Conservation (phyloP, 2,797 vertebrate species). For the Orestias chungarensis region DNA sequence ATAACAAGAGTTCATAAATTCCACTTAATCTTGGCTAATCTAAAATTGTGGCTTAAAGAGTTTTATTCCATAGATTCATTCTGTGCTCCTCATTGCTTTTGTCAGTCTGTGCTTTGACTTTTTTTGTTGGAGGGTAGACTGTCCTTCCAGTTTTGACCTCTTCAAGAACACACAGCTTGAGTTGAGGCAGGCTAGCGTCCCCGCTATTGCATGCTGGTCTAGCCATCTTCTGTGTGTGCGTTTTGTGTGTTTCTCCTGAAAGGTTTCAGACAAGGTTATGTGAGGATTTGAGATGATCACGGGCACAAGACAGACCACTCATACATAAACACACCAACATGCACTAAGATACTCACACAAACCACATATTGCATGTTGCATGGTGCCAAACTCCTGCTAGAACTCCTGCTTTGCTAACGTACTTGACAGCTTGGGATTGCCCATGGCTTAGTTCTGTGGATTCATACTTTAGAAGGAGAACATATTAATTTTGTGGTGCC, state of each 20-base stretch:
- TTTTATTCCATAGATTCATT: background rate
- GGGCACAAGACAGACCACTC: background rate
- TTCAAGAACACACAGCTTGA: slow-evolving; percentile 33
- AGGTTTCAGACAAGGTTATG: slow-evolving; percentile 42
- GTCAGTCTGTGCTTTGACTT: slow-evolving; percentile 9
- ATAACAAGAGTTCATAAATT: background rate
- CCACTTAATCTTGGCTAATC: background rate
- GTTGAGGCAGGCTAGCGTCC: slow-evolving; percentile 23
- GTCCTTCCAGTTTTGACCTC: slow-evolving; percentile 28
- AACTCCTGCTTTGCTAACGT: slow-evolving; percentile 12
- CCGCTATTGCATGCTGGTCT: slow-evolving; percentile 20
- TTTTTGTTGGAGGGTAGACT: slow-evolving; percentile 1
- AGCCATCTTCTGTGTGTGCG: slow-evolving; percentile 13
- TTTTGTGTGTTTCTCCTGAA: slow-evolving; percentile 9
- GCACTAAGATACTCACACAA: slow-evolving; percentile 10
- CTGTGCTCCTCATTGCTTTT: background rate
- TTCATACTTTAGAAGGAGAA: background rate
- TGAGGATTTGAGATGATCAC: slow-evolving; percentile 31
- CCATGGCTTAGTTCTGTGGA: background rate
- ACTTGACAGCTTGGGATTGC: slow-evolving; percentile 15
- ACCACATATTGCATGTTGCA: slow-evolving; percentile 14
- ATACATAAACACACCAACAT: slow-evolving; percentile 1
- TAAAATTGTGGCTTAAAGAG: background rate
- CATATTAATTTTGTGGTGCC: background rate
- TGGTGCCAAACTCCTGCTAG: slow-evolving; percentile 19